Conservation (phyloP, 2,888 invertebrate species). For the Lochmaea crataegi region DNA sequence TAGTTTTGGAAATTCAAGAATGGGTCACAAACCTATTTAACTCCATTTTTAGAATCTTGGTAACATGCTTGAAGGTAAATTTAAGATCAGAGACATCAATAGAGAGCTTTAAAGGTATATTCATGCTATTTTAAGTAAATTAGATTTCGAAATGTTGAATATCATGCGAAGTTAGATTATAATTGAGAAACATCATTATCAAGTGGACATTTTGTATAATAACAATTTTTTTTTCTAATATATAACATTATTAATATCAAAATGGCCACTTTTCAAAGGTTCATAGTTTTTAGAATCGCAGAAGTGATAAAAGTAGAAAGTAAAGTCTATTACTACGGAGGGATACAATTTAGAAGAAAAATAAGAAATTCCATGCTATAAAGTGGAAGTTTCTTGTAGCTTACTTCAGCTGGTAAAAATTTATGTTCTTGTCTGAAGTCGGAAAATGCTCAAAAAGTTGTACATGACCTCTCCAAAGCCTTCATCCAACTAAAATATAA, state of each 20-base stretch:
- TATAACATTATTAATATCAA: not conserved
- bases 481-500: constrained; percentile 51
- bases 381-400: constrained; percentile 6
- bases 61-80: not conserved
- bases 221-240: not conserved
- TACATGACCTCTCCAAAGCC: constrained; percentile 53
- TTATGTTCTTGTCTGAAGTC: constrained; percentile 50
- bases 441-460: constrained; percentile 54
- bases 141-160: not conserved
- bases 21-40: not conserved
- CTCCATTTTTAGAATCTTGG: not conserved
- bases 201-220: not conserved
- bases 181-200: not conserved
- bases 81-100: not conserved
- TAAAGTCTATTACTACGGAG: not conserved
- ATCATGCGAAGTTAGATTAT: not conserved
- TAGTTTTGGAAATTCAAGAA: no score
- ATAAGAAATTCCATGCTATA: constrained; percentile 11
- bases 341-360: not conserved
- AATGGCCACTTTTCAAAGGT: not conserved
- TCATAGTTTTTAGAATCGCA: not conserved
- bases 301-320: not conserved
- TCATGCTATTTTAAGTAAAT: not conserved
- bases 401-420: constrained; percentile 25
- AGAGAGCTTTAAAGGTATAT: not conserved